Base-by-base conservation (phyloP, 2,888 invertebrate genomes). In the Charanyca ferruginea region DNA sequence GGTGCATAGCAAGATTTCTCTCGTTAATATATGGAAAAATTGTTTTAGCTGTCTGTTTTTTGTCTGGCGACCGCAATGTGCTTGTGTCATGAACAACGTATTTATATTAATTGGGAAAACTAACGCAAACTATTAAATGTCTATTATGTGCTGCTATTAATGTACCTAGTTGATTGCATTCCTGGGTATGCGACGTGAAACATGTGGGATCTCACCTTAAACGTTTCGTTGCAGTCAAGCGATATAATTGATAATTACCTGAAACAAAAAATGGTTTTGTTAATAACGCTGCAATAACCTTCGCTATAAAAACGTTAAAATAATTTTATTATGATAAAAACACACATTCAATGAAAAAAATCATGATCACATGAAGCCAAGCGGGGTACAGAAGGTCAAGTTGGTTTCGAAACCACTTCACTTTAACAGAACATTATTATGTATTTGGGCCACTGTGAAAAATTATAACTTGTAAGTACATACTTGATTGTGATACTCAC, bases 361-460 rank as follows among this genome's bases (percentile, higher is more conserved):
- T 79, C 83, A 87, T 85, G 80, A 80, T 84, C 85, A 85, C 79
- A 86, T 82, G 79, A 85, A 86, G 76, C 85, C 74, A 80, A 84
- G 77, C 84, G 79, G 82, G 83, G 87, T 85, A 87, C 80, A 88
- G 91, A 93, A 94, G 93, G 94, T 89, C 89, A 84, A 72, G 78
- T 83, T 65, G 75, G 85, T 94, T 91, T 91, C 91, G 91, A 92
- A 92, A 93, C 85, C 80, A 77, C 83, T 85, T 82, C 87, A 86
- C 86, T 90, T 90, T 88, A 89, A 88, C 83, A 78, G 83, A 87
- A 86, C 84, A 88, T 87, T 87, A 86, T 91, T 90, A 93, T 90
- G 83, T 89, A 93, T 91, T 89, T 91, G 88, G 93, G 92, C 85
- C 91, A 90, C 89, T 82, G 88, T 86, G 85, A 87, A 91, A 90